Evolutionary conservation across 2,797 vertebrate species (phyloP).

Genomic region (Kryptolebias ocellatus): DNA sequence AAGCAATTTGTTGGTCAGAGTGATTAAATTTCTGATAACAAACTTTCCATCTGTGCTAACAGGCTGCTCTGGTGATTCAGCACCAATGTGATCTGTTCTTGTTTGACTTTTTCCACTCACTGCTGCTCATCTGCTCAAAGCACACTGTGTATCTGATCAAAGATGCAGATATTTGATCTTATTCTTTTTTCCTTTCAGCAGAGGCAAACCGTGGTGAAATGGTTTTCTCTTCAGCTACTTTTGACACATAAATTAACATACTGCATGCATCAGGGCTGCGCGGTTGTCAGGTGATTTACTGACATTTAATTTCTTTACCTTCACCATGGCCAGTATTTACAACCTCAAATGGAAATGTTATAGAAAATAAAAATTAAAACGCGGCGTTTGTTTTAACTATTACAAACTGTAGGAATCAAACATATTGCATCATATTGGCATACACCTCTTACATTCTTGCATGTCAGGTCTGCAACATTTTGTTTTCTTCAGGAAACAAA

Average conservation of each 20-base stretch:
- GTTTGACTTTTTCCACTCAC: slow-evolving; percentile 26
- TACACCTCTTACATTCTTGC: too few relatives aligned
- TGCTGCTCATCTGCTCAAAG: too few relatives aligned
- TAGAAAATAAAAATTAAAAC: neutral
- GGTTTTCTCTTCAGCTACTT: neutral
- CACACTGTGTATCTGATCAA: too few relatives aligned
- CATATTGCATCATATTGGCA: neutral
- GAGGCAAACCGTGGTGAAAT: neutral
- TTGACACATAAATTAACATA: neutral
- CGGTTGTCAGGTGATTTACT: neutral
- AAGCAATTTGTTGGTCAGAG: neutral
- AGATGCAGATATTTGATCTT: too few relatives aligned
- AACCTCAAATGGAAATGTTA: neutral
- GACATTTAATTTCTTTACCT: neutral
- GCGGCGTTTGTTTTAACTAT: neutral
- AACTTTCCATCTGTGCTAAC: slow-evolving; percentile 10
- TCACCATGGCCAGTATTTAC: neutral
- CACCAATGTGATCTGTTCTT: slow-evolving; percentile 11
- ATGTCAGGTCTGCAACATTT: too few relatives aligned
- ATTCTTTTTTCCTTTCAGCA: neutral
- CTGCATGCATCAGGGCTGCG: too few relatives aligned
- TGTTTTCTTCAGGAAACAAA: too few relatives aligned
- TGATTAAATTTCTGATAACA: neutral
- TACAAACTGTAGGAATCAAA: neutral
- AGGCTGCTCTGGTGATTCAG: slow-evolving; percentile 6